Evolutionary conservation across 2,797 vertebrate species (phyloP).

Genomic region (Hemitrygon akajei): DNA sequence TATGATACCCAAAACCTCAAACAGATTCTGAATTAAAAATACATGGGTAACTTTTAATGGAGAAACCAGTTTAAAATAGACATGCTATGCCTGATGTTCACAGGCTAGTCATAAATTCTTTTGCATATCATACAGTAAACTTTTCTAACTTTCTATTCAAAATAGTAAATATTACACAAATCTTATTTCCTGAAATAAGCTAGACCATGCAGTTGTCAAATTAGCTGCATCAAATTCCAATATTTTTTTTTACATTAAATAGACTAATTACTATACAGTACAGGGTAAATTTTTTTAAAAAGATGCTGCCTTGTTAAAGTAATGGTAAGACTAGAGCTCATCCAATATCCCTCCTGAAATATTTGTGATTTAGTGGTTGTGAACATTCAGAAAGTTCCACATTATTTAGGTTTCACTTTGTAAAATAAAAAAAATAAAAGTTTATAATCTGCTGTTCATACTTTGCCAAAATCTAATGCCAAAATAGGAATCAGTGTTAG

Average conservation of each 20-base stretch:
- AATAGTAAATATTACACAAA: slow-evolving; percentile 18
- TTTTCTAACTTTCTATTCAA: neutral
- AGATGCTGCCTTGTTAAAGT: neutral
- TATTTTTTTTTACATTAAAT: slow-evolving; percentile 29
- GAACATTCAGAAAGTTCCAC: neutral
- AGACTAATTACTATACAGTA: neutral
- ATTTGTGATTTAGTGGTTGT: neutral
- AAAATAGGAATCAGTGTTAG: neutral
- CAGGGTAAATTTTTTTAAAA: neutral
- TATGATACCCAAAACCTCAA: neutral
- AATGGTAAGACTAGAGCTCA: neutral
- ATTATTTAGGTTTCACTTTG: neutral
- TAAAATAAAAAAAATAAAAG: neutral
- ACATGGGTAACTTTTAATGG: neutral
- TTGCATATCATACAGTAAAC: neutral
- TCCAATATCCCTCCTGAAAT: neutral
- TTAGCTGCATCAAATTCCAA: neutral
- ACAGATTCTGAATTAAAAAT: neutral
- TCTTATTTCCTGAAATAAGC: neutral
- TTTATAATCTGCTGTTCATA: neutral
- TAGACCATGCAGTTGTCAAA: neutral
- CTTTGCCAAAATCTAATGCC: neutral
- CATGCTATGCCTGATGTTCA: slow-evolving; percentile 10
- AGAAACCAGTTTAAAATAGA: slow-evolving; percentile 22
- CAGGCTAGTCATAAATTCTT: slow-evolving; percentile 15